These are phyloP conservation scores for Corythaixoides concolor DNA, from an alignment of 2,113 vertebrate species.

Conservation along the genomic window DNA sequence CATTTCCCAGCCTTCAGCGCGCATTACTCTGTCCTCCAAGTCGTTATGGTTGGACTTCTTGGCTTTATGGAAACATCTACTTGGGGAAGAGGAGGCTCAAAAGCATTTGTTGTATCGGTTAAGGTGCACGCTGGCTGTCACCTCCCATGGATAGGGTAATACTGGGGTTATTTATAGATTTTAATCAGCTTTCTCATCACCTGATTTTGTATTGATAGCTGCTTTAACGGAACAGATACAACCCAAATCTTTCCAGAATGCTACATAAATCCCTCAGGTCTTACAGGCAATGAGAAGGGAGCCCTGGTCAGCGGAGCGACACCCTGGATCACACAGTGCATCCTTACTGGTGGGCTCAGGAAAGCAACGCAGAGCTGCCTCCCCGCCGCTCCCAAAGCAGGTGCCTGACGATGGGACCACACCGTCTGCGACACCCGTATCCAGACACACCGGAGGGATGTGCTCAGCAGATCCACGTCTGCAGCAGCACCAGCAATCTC, in stretches of 20 bases:
- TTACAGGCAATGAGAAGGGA: background rate
- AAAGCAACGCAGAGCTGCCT: background rate
- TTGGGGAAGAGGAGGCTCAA: background rate
- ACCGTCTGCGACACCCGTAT: rapidly evolving
- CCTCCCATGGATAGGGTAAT: background rate
- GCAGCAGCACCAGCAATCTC: rapidly evolving
- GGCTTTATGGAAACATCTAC: background rate
- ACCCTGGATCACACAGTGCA: background rate
- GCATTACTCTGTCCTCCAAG: background rate
- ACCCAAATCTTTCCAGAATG: background rate
- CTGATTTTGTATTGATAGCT: background rate
- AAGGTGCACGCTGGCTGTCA: background rate
- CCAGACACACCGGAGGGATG: rapidly evolving
- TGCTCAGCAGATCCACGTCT: rapidly evolving
- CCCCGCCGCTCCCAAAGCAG: background rate
- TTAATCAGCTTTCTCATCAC: background rate
- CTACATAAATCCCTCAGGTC: background rate
- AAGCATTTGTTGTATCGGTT: rapidly evolving
- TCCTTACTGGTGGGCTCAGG: background rate
- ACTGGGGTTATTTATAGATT: background rate
- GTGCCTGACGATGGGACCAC: rapidly evolving
- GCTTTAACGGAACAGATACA: background rate
- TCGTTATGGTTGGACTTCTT: rapidly evolving
- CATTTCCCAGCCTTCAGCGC: background rate
- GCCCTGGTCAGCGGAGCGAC: background rate